Conservation (phyloP, 2,797 vertebrate genomes). For the Epinephelus coioides region DNA sequence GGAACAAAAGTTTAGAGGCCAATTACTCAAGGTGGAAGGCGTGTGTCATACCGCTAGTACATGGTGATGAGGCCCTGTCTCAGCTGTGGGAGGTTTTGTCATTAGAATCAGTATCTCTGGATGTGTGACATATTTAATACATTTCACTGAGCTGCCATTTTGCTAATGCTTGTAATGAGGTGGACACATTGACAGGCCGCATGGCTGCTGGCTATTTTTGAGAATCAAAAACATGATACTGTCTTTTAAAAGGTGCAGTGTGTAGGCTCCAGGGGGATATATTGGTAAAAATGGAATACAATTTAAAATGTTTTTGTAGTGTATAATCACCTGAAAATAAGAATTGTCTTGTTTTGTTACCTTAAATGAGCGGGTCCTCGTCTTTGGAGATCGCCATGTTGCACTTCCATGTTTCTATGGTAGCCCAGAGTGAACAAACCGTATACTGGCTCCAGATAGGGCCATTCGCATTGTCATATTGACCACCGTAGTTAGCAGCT, state of each 20-base stretch:
- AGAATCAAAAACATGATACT: neutral
- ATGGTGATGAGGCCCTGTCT: neutral
- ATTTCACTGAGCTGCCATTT: neutral
- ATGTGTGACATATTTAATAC: neutral
- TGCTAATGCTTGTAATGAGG: neutral
- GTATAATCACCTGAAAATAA: no score
- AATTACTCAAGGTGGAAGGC: constrained; percentile 31
- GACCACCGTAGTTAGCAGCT: no score
- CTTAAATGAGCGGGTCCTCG: no score
- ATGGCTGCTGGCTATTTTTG: neutral
- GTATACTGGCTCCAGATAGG: no score
- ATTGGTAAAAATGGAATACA: no score
- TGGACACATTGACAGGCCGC: neutral
- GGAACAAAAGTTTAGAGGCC: constrained; percentile 37
- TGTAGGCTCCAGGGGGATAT: no score
- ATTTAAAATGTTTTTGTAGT: no score
- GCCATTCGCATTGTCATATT: no score
- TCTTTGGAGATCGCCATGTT: no score
- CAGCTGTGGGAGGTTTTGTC: neutral
- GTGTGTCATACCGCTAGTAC: constrained; percentile 7
- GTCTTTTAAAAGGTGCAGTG: neutral
- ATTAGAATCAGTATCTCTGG: neutral
- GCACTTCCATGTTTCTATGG: no score
- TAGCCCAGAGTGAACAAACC: no score
- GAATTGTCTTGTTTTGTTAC: no score